A percentile compares a stretch with the other conserved stretches of the same genome.
phyloP scores from a whole-genome alignment of 2,888 invertebrate species.

The Odontocerum albicorne region DNA sequence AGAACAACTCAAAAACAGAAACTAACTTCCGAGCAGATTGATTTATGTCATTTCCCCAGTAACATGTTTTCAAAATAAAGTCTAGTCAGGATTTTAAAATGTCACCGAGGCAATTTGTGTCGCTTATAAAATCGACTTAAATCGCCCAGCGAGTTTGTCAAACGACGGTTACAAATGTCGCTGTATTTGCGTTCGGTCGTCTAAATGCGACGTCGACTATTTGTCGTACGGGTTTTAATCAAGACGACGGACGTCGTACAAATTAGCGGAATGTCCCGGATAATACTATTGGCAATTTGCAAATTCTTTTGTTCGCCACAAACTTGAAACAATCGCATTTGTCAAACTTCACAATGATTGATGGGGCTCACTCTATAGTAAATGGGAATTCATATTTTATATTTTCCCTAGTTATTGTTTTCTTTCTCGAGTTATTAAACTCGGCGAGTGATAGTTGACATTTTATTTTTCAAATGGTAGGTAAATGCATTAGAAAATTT shows the following conservation, averaged over 20 bases:
- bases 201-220: conserved; percentile 1
- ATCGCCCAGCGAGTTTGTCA: conserved; percentile 7
- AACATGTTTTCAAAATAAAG: conserved; percentile 15
- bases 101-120: conserved; percentile 15
- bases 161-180: conserved; percentile 11
- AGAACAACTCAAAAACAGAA: neutral
- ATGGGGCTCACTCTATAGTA: too few species aligned
- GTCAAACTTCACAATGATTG: too few species aligned
- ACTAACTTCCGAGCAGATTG: neutral
- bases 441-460: too few species aligned
- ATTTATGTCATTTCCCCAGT: neutral
- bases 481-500: too few species aligned
- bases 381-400: too few species aligned
- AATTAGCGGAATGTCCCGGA: conserved; percentile 16
- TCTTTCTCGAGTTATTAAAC: too few species aligned
- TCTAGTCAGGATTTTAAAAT: conserved; percentile 4
- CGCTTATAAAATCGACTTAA: conserved; percentile 4
- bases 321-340: too few species aligned
- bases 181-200: neutral
- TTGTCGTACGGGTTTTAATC: too few species aligned
- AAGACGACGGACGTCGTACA: too few species aligned
- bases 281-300: conserved; percentile 16
- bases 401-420: too few species aligned
- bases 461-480: too few species aligned
- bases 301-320: conserved; percentile 8